Percentiles rank a stretch among this genome's conserved stretches.
Conservation (phyloP, 1,140 invertebrate species). For the Papilio xuthus region DNA sequence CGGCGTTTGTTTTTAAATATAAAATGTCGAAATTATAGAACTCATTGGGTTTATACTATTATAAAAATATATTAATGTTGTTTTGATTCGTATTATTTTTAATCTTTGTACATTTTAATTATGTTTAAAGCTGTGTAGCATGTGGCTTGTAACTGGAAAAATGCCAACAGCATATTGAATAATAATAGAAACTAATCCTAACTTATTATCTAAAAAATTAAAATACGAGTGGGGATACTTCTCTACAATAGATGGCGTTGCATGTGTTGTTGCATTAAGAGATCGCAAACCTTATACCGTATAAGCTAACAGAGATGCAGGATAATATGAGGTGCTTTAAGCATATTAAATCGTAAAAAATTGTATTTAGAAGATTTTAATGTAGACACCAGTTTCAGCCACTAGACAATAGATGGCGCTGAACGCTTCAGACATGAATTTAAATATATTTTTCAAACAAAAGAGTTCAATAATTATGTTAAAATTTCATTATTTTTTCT, state of each 20-base stretch:
- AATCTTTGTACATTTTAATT: background rate
- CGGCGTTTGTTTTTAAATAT: background rate
- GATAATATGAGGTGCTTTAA: too few species aligned
- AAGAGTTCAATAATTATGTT: too few species aligned
- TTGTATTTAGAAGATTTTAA: background rate
- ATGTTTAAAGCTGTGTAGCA: too few species aligned
- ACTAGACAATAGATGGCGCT: slow-evolving; percentile 4
- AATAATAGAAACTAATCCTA: too few species aligned
- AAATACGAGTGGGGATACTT: slow-evolving; percentile 13
- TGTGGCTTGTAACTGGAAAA: too few species aligned
- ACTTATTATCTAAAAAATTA: background rate
- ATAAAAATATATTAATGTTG: background rate
- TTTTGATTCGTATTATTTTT: background rate
- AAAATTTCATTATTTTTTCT: too few species aligned
- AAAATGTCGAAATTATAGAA: background rate
- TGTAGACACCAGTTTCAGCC: background rate
- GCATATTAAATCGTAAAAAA: too few species aligned
- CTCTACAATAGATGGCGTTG: slow-evolving; percentile 24
- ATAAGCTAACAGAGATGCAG: background rate
- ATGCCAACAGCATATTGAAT: too few species aligned
- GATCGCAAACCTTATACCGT: background rate
- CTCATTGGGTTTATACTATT: background rate
- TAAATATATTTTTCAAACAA: too few species aligned
- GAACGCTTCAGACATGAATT: background rate
- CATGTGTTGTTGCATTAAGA: slow-evolving; percentile 35